phyloP scores from a whole-genome alignment of 2,113 vertebrate species.

The Trematocara unimaculatum region DNA sequence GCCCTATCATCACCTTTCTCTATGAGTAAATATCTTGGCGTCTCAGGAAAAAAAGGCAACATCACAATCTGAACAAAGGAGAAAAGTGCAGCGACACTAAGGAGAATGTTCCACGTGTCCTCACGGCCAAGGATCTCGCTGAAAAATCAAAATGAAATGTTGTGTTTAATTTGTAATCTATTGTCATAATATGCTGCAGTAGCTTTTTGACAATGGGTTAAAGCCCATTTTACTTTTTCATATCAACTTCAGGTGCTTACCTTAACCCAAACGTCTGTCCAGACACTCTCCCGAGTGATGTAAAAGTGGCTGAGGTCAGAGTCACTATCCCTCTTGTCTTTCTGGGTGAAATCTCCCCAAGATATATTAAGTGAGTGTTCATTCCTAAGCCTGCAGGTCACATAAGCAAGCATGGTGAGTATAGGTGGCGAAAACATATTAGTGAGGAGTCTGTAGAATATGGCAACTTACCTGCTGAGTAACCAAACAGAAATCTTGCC shows the following conservation, averaged over 20 bases:
- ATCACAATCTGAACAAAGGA: constrained; percentile 46
- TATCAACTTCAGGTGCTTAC: constrained; percentile 7
- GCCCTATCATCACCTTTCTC: constrained; percentile 61
- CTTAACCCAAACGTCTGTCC: constrained; percentile 69
- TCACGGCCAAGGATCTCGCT: constrained; percentile 71
- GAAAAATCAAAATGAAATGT: neutral
- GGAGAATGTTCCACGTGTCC: constrained; percentile 67
- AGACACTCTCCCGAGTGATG: constrained; percentile 62
- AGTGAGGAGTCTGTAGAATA: neutral
- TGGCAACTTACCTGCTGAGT: constrained; percentile 52
- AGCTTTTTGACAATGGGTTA: neutral
- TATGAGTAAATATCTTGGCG: constrained; percentile 72
- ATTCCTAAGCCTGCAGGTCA: constrained; percentile 44
- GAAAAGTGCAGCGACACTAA: constrained; percentile 53
- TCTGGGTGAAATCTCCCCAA: constrained; percentile 68
- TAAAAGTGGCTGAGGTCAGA: constrained; percentile 43
- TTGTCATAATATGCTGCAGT: neutral
- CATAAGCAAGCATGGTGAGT: neutral
- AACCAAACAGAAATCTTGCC: constrained; percentile 63
- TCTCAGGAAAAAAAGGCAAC: constrained; percentile 71
- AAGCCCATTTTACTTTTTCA: neutral
- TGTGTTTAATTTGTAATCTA: neutral
- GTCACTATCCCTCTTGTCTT: constrained; percentile 64
- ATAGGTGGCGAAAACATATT: neutral
- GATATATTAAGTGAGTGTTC: constrained; percentile 59